Base-by-base conservation (phyloP, 2,113 vertebrate species). In the Microcebus murinus region DNA sequence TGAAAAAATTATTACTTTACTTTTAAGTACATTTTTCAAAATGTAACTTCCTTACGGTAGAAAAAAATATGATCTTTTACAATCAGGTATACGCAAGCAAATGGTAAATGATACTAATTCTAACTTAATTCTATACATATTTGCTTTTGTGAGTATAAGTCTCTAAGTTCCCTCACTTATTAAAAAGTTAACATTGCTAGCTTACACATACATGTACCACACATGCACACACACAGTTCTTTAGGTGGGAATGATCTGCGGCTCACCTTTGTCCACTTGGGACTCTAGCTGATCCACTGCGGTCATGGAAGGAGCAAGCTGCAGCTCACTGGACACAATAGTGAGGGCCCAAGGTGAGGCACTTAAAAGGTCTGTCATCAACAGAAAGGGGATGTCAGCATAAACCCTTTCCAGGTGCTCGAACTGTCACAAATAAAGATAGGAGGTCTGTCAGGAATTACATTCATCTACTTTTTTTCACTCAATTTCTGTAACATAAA, bases 261-360 rank as follows among this genome's bases (percentile, higher is more conserved):
- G 48, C 96, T 96, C 98, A 99, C 99, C 99, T 96, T 98, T 98
- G 86, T 99, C 99, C 68, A 99, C 97, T 2, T 99, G 99, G 29
- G 99, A 99, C 96, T 99, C 99, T 1, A 98, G 98, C 59, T 99
- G 98, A 97, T 99, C 99, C 94, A 99, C 98, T 6, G 99, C 97
- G 4, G 87, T 98, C 99, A 99, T 98, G 4, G 99, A 99, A 14
- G 98, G 63, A 3, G 99, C 98, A 65, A 99, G 99, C 94, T 99
- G 99, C 10, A 99, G 98, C 86, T 99, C 98, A 77, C 99, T 99
- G 57, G 98, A 98, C 14, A 98, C 97, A 84, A 99, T 97, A 48
- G 99, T 98, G 20, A 99, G 98, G 23, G 99, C 99, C 99, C 99
- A 99, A 0, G 99, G 99, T 3, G 99, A 99, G 1, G 99, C 98